Percentiles rank a stretch among this genome's conserved stretches.
Conservation (phyloP, 2,113 vertebrate species). For the Scalopus aquaticus region DNA sequence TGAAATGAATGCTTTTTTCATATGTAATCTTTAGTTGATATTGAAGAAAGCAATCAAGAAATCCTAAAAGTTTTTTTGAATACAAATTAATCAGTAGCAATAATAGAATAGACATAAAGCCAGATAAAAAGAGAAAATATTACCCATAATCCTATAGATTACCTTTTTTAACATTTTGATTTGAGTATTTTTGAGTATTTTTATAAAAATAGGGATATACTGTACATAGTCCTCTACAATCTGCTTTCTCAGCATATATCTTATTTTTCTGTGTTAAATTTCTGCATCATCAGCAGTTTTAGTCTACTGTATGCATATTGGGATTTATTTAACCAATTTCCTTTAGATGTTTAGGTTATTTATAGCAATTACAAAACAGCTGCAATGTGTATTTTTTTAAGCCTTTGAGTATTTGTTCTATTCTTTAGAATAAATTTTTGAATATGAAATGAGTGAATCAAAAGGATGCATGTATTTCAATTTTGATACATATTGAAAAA, state of each 20-base stretch:
- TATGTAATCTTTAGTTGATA: not conserved
- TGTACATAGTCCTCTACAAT: not conserved
- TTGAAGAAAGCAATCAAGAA: slow-evolving; percentile 38
- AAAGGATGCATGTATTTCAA: slow-evolving; percentile 20
- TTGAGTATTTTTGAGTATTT: not conserved
- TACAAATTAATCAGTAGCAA: not conserved
- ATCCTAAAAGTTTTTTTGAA: not conserved
- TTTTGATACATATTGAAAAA: slow-evolving; percentile 16
- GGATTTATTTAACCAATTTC: slow-evolving; percentile 29
- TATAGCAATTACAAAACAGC: slow-evolving; percentile 28
- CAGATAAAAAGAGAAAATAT: slow-evolving; percentile 21
- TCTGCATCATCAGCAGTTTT: not conserved
- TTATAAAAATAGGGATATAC: not conserved
- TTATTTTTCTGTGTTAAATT: slow-evolving; percentile 8
- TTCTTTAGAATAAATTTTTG: slow-evolving; percentile 53
- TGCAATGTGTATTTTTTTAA: not conserved
- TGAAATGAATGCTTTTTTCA: slow-evolving; percentile 21
- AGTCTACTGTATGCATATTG: not conserved
- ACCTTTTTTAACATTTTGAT: not conserved
- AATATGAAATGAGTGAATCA: slow-evolving; percentile 18
- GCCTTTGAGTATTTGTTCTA: not conserved
- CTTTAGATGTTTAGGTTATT: slow-evolving; percentile 37
- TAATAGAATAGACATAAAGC: not conserved
- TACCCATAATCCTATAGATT: not conserved
- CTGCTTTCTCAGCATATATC: not conserved